A percentile compares a stretch with the other conserved stretches of the same genome.
Evolutionary conservation across 2,888 invertebrate genomes (phyloP).

Genomic region (Drosophila ustulata): DNA sequence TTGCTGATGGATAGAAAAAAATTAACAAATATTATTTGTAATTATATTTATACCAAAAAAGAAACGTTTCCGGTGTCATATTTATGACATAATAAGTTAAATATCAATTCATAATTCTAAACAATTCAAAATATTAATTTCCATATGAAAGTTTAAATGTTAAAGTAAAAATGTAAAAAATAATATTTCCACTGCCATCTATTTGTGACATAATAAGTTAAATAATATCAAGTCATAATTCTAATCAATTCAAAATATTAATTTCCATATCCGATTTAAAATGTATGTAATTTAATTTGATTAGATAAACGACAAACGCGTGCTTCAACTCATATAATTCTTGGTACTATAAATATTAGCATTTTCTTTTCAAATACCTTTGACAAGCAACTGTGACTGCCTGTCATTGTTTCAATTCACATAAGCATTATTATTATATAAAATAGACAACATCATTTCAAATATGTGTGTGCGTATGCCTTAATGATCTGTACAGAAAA

Average conservation of each 20-base stretch:
- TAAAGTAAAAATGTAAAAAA: too few species aligned
- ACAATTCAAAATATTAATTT: too few species aligned
- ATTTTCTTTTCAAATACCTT: conserved; percentile 11
- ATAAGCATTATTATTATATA: conserved; percentile 15
- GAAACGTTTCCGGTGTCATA: too few species aligned
- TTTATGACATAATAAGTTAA: too few species aligned
- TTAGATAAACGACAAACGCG: conserved; percentile 18
- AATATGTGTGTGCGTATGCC: conserved; percentile 10
- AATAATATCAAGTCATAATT: not conserved
- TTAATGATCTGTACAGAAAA: conserved; percentile 33
- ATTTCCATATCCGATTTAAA: conserved; percentile 9
- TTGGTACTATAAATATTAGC: not conserved
- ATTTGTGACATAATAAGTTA: too few species aligned
- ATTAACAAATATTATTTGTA: too few species aligned
- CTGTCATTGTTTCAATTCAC: conserved; percentile 26
- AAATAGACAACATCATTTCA: conserved; percentile 30
- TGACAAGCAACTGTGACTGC: conserved; percentile 4
- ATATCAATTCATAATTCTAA: too few species aligned
- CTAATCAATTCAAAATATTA: conserved; percentile 14
- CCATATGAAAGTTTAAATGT: too few species aligned
- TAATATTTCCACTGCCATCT: too few species aligned
- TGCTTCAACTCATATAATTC: not conserved
- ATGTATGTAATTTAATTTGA: not conserved
- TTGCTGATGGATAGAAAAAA: too few species aligned
- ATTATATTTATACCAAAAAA: too few species aligned